Conservation (phyloP, 2,797 vertebrate genomes). For the Knipowitschia caucasica region DNA sequence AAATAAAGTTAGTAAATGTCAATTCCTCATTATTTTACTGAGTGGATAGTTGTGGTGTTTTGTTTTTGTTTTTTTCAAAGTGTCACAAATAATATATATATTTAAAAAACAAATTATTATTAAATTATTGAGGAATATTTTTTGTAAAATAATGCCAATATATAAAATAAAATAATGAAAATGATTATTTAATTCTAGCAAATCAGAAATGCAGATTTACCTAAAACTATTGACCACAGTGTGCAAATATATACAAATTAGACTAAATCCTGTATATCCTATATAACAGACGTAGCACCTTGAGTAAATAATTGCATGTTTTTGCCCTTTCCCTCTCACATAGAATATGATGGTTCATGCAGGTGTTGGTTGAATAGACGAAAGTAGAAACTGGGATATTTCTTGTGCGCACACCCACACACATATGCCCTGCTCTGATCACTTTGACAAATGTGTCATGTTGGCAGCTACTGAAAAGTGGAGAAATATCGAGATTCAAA, state of each 20-base stretch:
- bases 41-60: too few species aligned
- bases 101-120: too few species aligned
- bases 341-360: constrained; percentile 47
- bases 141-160: too few species aligned
- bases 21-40: too few species aligned
- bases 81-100: too few species aligned
- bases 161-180: too few species aligned
- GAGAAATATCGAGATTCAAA: constrained; percentile 51
- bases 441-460: constrained; percentile 62
- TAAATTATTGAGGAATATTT: too few species aligned
- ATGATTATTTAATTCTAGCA: background rate
- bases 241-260: background rate
- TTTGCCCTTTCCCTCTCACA: constrained; percentile 44
- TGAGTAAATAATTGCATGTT: constrained; percentile 44
- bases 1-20: too few species aligned
- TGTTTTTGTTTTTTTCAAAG: too few species aligned
- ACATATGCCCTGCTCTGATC: constrained; percentile 63
- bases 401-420: constrained; percentile 54
- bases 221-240: background rate
- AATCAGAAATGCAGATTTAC: background rate
- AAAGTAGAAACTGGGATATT: constrained; percentile 59
- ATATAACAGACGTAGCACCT: constrained; percentile 24
- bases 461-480: constrained; percentile 45
- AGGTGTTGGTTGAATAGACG: constrained; percentile 61
- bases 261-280: constrained; percentile 9